phyloP scores from a whole-genome alignment of 2,888 invertebrate genomes.

The Troilus luridus region DNA sequence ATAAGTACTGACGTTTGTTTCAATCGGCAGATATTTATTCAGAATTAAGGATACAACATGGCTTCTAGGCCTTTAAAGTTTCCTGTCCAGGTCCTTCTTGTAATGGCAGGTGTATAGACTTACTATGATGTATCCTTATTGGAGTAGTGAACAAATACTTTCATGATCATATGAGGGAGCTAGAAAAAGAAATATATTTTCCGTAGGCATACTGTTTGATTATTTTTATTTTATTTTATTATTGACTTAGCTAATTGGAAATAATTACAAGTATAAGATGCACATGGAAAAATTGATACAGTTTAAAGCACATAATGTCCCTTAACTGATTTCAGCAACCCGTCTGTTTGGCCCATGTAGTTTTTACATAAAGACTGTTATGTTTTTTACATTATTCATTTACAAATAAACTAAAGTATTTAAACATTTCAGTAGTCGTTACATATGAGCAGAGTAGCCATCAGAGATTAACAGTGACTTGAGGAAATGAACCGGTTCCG shows the following conservation, averaged over 20 bases:
- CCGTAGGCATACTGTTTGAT: not conserved
- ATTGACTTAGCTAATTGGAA: not conserved
- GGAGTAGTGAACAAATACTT: slow-evolving; percentile 2
- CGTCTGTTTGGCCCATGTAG: too few species aligned
- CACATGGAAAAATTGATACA: too few species aligned
- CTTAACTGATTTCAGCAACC: too few species aligned
- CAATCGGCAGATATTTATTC: not conserved
- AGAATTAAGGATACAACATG: not conserved
- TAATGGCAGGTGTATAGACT: not conserved
- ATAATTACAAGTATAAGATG: not conserved
- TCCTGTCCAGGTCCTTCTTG: not conserved
- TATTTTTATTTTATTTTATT: not conserved
- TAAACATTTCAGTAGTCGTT: not conserved
- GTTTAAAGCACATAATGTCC: too few species aligned
- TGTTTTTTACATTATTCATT: not conserved
- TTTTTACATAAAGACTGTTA: too few species aligned
- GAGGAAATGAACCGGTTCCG: not conserved
- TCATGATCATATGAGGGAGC: not conserved
- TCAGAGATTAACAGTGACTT: slow-evolving; percentile 27
- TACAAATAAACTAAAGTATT: not conserved
- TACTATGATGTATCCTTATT: slow-evolving; percentile 1
- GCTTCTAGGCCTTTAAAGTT: not conserved
- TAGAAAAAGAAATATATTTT: not conserved
- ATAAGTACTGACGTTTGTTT: not conserved
- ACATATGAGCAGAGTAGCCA: not conserved